Conservation (phyloP, 2,797 vertebrate species). For the Alfaro cultratus region DNA sequence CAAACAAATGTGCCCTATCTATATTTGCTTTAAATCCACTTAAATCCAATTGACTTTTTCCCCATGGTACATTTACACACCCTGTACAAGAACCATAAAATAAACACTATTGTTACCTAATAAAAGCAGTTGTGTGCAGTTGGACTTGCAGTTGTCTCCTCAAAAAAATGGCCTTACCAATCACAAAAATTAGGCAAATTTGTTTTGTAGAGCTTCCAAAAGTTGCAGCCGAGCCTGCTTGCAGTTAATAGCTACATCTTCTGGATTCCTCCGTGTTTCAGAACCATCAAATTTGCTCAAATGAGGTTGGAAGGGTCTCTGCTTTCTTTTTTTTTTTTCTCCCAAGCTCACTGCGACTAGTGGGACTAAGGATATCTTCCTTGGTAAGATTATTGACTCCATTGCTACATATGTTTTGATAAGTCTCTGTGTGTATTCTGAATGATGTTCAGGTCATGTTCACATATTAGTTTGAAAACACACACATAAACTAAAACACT, state of each 20-base stretch:
- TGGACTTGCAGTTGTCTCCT: constrained; percentile 49
- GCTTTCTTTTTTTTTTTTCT: background rate
- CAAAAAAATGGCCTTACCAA: constrained; percentile 58
- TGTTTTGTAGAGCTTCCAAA: constrained; percentile 56
- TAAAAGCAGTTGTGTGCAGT: constrained; percentile 68
- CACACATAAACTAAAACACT: constrained; percentile 37
- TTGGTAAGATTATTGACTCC: constrained; percentile 6
- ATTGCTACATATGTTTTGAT: constrained; percentile 31
- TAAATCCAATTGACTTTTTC: constrained; percentile 48
- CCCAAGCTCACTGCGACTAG: constrained; percentile 52
- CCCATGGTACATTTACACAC: constrained; percentile 41
- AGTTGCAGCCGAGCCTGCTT: constrained; percentile 51
- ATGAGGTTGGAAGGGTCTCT: constrained; percentile 50
- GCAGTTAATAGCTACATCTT: constrained; percentile 59
- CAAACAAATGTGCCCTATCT: constrained; percentile 21
- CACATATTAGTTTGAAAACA: constrained; percentile 40
- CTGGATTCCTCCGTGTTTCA: constrained; percentile 65
- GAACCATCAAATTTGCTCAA: constrained; percentile 51
- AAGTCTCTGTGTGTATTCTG: constrained; percentile 26
- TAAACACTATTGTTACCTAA: constrained; percentile 78
- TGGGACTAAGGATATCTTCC: constrained; percentile 21
- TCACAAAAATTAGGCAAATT: constrained; percentile 60
- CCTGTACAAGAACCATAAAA: constrained; percentile 62
- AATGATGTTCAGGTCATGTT: constrained; percentile 38
- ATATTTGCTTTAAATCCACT: constrained; percentile 38